A percentile compares a stretch with the other conserved stretches of the same genome.
These are phyloP conservation scores for Podarcis lilfordi DNA, from an alignment of 2,797 vertebrate species.

Conservation along the genomic window DNA sequence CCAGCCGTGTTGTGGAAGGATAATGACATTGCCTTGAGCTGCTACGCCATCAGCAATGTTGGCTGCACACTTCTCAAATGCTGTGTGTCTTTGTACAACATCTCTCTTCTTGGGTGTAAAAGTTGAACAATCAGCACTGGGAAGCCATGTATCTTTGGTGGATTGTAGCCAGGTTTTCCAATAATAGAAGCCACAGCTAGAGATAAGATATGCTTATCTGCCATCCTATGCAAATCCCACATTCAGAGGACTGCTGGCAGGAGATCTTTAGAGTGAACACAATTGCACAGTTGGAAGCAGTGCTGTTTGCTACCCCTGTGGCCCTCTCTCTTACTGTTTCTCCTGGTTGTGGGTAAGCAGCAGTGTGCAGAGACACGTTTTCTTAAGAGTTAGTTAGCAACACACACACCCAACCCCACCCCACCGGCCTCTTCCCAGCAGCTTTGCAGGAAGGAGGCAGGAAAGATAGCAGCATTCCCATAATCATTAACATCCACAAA, in stretches of 20 bases:
- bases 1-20: background rate
- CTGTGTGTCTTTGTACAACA: background rate
- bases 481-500: conserved; percentile 46
- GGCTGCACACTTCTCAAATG: background rate
- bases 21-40: background rate
- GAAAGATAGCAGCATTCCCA: conserved; percentile 42
- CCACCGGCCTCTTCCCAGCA: conserved; percentile 6
- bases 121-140: background rate
- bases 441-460: conserved; percentile 47
- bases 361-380: background rate
- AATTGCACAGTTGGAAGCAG: background rate
- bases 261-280: background rate
- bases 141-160: background rate
- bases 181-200: background rate
- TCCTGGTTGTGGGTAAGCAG: background rate
- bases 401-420: background rate
- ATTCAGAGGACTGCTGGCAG: background rate
- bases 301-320: background rate
- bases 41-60: background rate
- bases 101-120: background rate
- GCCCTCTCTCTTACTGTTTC: background rate
- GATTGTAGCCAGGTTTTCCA: background rate
- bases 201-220: background rate
- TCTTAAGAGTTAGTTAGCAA: conserved; percentile 10
- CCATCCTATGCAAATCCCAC: background rate